Percentiles rank a stretch among this genome's conserved stretches.
These are phyloP conservation scores for Archegozetes longisetosus DNA, from an alignment of 1,140 invertebrate genomes.

Conservation along the genomic window DNA sequence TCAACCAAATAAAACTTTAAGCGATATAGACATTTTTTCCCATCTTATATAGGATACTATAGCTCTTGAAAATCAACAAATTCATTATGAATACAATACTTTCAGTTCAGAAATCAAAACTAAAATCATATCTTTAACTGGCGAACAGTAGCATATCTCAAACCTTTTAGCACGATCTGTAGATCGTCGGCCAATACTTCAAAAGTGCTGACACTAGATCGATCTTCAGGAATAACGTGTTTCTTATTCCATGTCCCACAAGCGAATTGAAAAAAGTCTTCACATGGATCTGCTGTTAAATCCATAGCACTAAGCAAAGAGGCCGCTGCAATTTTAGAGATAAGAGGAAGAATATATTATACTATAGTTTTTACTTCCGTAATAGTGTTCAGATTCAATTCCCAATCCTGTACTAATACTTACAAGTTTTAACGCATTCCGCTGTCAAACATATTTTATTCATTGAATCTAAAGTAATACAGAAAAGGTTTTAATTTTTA, in stretches of 20 bases:
- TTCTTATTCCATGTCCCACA: slow-evolving; percentile 76
- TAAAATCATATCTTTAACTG: no score
- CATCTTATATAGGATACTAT: no score
- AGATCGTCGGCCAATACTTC: slow-evolving; percentile 71
- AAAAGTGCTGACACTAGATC: slow-evolving; percentile 69
- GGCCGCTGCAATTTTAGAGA: slow-evolving; percentile 34
- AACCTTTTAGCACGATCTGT: slow-evolving; percentile 60
- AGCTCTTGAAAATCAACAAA: no score
- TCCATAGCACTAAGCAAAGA: slow-evolving; percentile 72
- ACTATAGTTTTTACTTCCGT: neutral
- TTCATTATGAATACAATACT: no score
- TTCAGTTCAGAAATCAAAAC: no score
- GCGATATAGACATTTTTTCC: no score
- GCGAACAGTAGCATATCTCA: no score
- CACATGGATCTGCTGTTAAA: slow-evolving; percentile 54
- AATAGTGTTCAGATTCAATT: slow-evolving; percentile 1
- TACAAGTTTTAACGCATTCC: slow-evolving; percentile 48
- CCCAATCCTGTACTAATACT: slow-evolving; percentile 4
- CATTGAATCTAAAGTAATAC: neutral
- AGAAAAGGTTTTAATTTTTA: neutral
- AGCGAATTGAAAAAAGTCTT: slow-evolving; percentile 75
- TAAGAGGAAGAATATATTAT: slow-evolving; percentile 17
- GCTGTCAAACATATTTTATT: slow-evolving; percentile 41
- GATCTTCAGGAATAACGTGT: slow-evolving; percentile 74
- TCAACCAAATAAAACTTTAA: no score